phyloP scores from a whole-genome alignment of 2,888 invertebrate species.

The Alloscopus bannaensis region DNA sequence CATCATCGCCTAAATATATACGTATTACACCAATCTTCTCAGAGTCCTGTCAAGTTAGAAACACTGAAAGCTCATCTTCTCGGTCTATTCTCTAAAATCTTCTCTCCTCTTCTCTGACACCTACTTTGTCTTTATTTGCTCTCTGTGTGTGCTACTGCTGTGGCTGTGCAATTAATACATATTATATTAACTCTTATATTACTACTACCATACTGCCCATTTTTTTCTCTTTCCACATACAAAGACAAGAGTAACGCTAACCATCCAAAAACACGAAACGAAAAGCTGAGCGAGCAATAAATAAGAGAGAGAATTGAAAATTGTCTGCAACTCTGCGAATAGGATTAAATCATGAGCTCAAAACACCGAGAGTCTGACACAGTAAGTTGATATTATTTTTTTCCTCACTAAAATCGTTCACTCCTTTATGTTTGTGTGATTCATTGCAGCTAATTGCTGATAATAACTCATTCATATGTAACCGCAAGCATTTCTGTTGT shows the following conservation, averaged over 20 bases:
- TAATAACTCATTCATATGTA: too few relatives aligned
- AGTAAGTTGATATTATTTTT: slow-evolving; percentile 65
- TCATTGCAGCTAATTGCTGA: too few relatives aligned
- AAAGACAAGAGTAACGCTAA: slow-evolving; percentile 12
- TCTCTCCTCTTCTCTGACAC: not conserved
- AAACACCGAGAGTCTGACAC: slow-evolving; percentile 72
- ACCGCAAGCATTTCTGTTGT: too few relatives aligned
- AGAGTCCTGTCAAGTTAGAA: too few relatives aligned
- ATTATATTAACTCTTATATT: not conserved
- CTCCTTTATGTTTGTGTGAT: too few relatives aligned
- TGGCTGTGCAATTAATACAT: slow-evolving; percentile 10
- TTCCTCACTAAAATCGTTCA: slow-evolving; percentile 14
- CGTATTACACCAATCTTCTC: too few relatives aligned
- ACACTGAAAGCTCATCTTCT: slow-evolving; percentile 15
- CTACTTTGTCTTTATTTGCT: slow-evolving; percentile 30
- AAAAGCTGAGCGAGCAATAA: slow-evolving; percentile 22
- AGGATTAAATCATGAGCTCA: slow-evolving; percentile 68
- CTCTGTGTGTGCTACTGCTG: slow-evolving; percentile 21
- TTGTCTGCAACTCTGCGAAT: slow-evolving; percentile 21
- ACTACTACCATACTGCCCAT: slow-evolving; percentile 5
- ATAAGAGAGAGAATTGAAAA: slow-evolving; percentile 12
- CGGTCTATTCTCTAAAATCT: not conserved
- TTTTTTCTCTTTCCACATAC: slow-evolving; percentile 6
- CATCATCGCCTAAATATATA: too few relatives aligned
- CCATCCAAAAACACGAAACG: slow-evolving; percentile 16